Conservation (phyloP, 2,888 invertebrate species). For the Drosophila nr. medialis region DNA sequence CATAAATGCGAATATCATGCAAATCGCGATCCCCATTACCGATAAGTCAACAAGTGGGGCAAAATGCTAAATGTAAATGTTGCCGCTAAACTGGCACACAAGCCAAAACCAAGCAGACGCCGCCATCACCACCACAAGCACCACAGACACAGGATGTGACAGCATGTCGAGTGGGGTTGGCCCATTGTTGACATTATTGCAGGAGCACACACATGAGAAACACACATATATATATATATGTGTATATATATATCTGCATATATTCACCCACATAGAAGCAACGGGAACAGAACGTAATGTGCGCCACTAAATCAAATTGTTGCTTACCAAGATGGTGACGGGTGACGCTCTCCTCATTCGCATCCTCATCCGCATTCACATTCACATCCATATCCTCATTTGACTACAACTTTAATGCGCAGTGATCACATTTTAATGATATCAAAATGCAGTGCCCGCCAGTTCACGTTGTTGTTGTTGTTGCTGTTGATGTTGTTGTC, state of each 20-base stretch:
- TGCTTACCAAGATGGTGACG: slow-evolving; percentile 52
- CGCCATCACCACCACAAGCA: slow-evolving; percentile 19
- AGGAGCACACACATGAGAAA: slow-evolving; percentile 25
- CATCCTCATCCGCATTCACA: slow-evolving; percentile 2
- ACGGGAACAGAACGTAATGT: slow-evolving; percentile 47
- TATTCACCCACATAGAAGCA: slow-evolving; percentile 33
- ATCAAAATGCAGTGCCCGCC: slow-evolving; percentile 69
- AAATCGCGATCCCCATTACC: slow-evolving; percentile 58
- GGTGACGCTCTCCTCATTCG: slow-evolving; percentile 17
- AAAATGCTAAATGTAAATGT: slow-evolving; percentile 74
- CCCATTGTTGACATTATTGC: slow-evolving; percentile 78
- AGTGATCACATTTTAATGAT: slow-evolving; percentile 82
- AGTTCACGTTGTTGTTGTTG: slow-evolving; percentile 20
- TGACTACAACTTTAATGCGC: slow-evolving; percentile 76
- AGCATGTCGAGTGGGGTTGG: slow-evolving; percentile 54
- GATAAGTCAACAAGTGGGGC: slow-evolving; percentile 71
- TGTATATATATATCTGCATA: not conserved
- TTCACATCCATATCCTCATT: slow-evolving; percentile 53
- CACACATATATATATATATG: not conserved
- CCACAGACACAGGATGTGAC: slow-evolving; percentile 60
- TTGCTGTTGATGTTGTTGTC: slow-evolving; percentile 16
- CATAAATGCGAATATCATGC: slow-evolving; percentile 77
- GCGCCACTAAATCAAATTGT: slow-evolving; percentile 73
- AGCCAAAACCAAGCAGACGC: slow-evolving; percentile 15
- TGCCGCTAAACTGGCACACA: slow-evolving; percentile 55